A percentile compares a stretch with the other conserved stretches of the same genome.
These are phyloP conservation scores for Stenoptilia bipunctidactyla DNA, from an alignment of 2,888 invertebrate species.

Conservation along the genomic window DNA sequence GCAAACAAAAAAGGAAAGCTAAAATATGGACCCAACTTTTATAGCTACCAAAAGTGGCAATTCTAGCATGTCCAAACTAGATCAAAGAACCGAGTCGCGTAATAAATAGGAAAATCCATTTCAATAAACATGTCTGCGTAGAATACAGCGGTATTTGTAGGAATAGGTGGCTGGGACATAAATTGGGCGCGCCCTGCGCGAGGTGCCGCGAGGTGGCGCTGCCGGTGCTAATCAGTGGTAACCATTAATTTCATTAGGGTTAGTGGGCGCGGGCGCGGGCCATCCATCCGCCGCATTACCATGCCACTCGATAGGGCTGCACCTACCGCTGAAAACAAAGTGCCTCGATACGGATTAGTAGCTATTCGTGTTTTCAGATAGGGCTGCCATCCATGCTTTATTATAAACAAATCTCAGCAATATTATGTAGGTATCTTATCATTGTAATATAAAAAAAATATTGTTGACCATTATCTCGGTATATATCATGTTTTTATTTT, in stretches of 20 bases:
- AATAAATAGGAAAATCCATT: neutral
- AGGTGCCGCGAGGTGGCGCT: too few species aligned
- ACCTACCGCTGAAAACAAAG: constrained; percentile 18
- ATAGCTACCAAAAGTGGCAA: too few species aligned
- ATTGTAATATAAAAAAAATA: too few species aligned
- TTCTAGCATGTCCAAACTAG: neutral
- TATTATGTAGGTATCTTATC: too few species aligned
- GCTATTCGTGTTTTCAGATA: constrained; percentile 7
- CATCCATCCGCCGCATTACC: constrained; percentile 65
- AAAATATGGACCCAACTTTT: too few species aligned
- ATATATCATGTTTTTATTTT: too few species aligned
- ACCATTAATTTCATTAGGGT: constrained; percentile 71
- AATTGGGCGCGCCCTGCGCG: constrained; percentile 20
- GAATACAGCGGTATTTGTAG: too few species aligned
- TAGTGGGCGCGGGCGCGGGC: constrained; percentile 66
- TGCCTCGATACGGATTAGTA: constrained; percentile 13
- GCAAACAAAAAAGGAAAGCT: too few species aligned
- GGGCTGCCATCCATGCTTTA: constrained; percentile 13
- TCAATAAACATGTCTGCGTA: neutral
- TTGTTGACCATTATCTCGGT: too few species aligned
- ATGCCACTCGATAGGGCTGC: neutral
- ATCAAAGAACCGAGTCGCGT: neutral
- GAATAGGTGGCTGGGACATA: neutral
- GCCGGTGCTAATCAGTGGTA: constrained; percentile 63
- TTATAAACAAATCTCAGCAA: too few species aligned